A percentile compares a stretch with the other conserved stretches of the same genome.
Evolutionary conservation across 1,140 invertebrate species (phyloP).

Genomic region (Brachionus paranguensis): DNA sequence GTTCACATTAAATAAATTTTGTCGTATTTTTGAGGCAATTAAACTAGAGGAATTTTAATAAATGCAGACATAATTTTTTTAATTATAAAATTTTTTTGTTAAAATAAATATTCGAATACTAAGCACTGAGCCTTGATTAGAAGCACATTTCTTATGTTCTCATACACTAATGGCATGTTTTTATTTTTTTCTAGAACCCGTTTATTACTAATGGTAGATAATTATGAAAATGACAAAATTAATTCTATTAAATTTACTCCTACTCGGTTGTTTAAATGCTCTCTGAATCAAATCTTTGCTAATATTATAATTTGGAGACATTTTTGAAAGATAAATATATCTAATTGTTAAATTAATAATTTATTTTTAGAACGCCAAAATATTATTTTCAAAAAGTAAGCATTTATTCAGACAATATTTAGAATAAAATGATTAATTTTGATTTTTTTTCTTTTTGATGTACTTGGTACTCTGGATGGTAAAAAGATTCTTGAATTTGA

Average conservation of each 20-base stretch:
- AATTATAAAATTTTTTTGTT: not conserved
- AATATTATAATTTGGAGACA: conserved; percentile 1
- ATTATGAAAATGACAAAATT: not conserved
- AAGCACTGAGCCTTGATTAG: not conserved
- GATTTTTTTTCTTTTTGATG: not conserved
- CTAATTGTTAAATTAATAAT: not conserved
- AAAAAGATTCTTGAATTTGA: too few relatives aligned
- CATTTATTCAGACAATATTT: not conserved
- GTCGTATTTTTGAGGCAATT: not conserved
- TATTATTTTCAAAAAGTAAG: not conserved
- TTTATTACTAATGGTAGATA: not conserved
- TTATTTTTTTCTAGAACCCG: not conserved
- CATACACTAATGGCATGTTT: not conserved
- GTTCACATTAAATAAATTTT: not conserved
- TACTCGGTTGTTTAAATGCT: not conserved
- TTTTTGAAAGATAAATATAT: not conserved
- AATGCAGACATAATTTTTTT: not conserved
- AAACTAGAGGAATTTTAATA: not conserved
- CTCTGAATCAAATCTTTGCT: not conserved
- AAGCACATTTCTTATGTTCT: not conserved
- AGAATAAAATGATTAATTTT: not conserved
- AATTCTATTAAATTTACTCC: not conserved
- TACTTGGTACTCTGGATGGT: too few relatives aligned
- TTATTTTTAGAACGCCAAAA: not conserved
- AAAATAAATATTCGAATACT: not conserved